Evolutionary conservation across 2,113 vertebrate genomes (phyloP).

Genomic region (Cyphomyrus plagiostoma): DNA sequence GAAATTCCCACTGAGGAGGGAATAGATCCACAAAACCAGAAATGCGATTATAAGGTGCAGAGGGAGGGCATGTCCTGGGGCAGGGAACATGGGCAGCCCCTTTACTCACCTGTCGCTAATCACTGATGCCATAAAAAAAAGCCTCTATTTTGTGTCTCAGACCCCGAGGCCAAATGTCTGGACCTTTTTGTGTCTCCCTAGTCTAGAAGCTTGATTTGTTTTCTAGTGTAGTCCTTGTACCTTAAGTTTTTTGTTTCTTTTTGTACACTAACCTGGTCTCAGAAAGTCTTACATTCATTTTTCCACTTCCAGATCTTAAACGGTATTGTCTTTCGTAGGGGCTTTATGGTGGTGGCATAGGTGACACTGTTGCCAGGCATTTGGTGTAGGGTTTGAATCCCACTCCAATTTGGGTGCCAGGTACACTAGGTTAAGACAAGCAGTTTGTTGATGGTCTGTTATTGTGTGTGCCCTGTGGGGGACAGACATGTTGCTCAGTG

Average conservation of each 20-base stretch:
- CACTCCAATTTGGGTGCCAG: not conserved
- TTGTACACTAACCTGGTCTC: not conserved
- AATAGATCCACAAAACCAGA: not conserved
- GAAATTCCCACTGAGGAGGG: not conserved
- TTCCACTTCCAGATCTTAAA: not conserved
- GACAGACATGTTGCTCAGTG: not conserved
- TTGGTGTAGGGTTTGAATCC: not conserved
- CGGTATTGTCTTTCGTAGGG: not conserved
- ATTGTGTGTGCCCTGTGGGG: not conserved
- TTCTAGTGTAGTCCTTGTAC: not conserved
- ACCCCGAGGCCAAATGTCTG: not conserved
- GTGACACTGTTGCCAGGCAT: not conserved
- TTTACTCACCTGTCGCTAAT: not conserved
- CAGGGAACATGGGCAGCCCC: not conserved
- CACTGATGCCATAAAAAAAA: not conserved
- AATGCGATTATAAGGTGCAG: not conserved
- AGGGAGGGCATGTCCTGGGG: not conserved
- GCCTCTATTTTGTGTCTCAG: not conserved
- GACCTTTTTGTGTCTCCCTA: not conserved
- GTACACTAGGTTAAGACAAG: not conserved
- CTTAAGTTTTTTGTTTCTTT: not conserved
- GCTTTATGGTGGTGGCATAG: not conserved
- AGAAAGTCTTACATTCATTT: not conserved
- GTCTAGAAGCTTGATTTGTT: not conserved
- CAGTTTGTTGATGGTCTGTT: not conserved